Conservation (phyloP, 2,888 invertebrate species). For the Nephrotoma appendiculata region DNA sequence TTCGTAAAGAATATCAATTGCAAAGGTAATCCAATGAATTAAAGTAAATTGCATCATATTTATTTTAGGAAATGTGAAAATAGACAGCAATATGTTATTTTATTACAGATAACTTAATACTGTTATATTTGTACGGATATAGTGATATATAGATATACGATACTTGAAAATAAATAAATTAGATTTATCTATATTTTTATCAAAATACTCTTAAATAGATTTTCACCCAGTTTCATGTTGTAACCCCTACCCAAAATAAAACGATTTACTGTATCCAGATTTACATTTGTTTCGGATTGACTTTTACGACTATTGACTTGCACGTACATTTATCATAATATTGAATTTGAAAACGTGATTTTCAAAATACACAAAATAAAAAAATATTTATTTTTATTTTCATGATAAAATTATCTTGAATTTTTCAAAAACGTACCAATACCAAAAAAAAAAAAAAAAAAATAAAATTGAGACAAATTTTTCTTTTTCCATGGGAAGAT, state of each 20-base stretch:
- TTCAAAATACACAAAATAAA: not conserved
- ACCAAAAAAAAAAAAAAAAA: not conserved
- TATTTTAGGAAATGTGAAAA: not conserved
- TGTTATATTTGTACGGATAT: not conserved
- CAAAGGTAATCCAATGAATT: not conserved
- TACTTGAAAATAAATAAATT: not conserved
- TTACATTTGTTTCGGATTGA: not conserved
- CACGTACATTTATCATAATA: not conserved
- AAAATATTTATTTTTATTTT: not conserved
- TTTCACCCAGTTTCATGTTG: not conserved
- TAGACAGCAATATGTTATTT: not conserved
- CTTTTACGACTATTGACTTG: not conserved
- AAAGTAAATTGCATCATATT: not conserved
- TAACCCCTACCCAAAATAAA: too few species aligned
- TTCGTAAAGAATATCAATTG: too few species aligned
- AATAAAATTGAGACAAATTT: not conserved
- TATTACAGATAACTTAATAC: not conserved
- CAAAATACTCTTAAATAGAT: not conserved
- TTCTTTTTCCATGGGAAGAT: not conserved
- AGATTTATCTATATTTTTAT: not conserved
- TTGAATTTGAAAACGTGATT: not conserved
- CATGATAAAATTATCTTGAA: not conserved
- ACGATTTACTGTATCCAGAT: not conserved
- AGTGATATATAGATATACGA: not conserved
- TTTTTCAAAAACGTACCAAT: not conserved